A percentile compares a stretch with the other conserved stretches of the same genome.
Conservation (phyloP, 2,888 invertebrate genomes). For the Plemyria rubiginata region DNA sequence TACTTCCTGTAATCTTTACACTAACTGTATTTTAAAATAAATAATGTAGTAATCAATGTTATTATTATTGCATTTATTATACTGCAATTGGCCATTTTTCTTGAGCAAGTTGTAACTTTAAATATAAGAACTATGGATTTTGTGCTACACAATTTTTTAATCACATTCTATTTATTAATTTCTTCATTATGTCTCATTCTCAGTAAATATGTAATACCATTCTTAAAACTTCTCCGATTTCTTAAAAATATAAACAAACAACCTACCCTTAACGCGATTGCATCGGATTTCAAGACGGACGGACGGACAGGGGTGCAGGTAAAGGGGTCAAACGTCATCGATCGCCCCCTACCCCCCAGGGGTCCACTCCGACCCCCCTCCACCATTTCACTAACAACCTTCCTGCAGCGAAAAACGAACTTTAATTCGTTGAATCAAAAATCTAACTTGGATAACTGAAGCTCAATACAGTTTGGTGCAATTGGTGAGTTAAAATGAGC, state of each 20-base stretch:
- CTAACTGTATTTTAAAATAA: no score
- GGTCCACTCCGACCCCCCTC: constrained; percentile 40
- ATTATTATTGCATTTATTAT: no score
- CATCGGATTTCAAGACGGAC: constrained; percentile 74
- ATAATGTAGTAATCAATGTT: no score
- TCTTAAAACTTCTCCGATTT: background rate
- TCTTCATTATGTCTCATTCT: no score
- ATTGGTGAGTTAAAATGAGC: background rate
- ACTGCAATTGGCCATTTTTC: no score
- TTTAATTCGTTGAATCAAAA: background rate
- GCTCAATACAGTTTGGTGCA: background rate
- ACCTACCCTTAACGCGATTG: constrained; percentile 64
- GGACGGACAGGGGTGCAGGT: constrained; percentile 76
- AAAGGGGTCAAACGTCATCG: constrained; percentile 82
- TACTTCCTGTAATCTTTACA: no score
- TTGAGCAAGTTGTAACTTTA: no score
- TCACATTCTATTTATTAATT: no score
- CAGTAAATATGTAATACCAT: no score
- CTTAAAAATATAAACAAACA: constrained; percentile 8
- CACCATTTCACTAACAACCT: constrained; percentile 4
- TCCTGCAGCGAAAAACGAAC: background rate
- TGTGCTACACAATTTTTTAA: no score
- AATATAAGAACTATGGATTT: no score
- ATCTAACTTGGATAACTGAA: background rate
- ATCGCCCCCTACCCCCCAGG: constrained; percentile 54